These are phyloP conservation scores for Tenrec ecaudatus DNA, from an alignment of 2,113 vertebrate genomes.

Conservation along the genomic window DNA sequence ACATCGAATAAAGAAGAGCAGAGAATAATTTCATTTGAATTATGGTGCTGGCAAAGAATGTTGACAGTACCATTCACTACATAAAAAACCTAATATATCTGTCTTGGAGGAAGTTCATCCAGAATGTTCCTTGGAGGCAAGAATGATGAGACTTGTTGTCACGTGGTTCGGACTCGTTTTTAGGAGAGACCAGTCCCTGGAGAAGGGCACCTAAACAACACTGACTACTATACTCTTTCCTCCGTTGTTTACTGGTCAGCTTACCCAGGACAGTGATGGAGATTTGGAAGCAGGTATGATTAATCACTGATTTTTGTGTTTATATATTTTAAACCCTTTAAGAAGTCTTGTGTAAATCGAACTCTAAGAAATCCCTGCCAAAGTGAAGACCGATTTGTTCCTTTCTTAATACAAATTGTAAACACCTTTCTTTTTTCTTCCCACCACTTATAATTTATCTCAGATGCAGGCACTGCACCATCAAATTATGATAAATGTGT, in stretches of 20 bases:
- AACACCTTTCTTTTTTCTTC: not conserved
- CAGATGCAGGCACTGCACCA: not conserved
- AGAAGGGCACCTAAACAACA: not conserved
- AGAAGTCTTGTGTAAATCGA: slow-evolving; percentile 35
- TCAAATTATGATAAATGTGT: slow-evolving; percentile 73
- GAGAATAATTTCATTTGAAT: no score
- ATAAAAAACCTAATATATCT: no score
- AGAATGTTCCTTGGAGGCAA: no score
- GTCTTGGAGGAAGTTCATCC: not conserved
- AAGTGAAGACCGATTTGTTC: slow-evolving; percentile 1
- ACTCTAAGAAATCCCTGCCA: slow-evolving; percentile 51
- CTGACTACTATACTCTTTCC: not conserved
- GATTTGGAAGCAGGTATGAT: not conserved
- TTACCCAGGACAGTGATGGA: not conserved
- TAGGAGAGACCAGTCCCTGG: no score
- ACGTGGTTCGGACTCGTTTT: no score
- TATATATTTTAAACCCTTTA: not conserved
- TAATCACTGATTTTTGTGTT: not conserved
- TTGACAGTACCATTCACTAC: no score
- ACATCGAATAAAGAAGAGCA: no score
- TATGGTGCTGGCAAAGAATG: not conserved
- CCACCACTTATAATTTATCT: slow-evolving; percentile 43
- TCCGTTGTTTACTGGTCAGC: not conserved
- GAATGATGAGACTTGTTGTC: no score
- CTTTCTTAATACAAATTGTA: not conserved